phyloP scores from a whole-genome alignment of 2,113 vertebrate species.

The Tachysurus vachellii region DNA sequence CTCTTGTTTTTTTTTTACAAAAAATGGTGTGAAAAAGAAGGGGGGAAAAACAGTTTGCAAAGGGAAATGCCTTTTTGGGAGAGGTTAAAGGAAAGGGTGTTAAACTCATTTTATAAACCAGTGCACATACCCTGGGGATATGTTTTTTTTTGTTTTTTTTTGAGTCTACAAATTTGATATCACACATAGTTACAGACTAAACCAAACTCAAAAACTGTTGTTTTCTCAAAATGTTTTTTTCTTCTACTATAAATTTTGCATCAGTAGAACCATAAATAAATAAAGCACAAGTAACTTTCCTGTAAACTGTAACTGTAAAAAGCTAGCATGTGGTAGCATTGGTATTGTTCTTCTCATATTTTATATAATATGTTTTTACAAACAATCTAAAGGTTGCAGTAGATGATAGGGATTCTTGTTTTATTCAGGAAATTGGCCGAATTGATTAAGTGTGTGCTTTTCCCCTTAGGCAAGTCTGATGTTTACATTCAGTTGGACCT shows the following conservation, averaged over 20 bases:
- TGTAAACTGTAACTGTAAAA: too few species aligned
- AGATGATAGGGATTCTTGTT: background rate
- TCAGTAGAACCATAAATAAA: too few species aligned
- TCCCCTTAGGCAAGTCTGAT: conserved; percentile 70
- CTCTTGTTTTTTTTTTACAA: background rate
- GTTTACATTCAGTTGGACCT: conserved; percentile 78
- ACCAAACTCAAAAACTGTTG: too few species aligned
- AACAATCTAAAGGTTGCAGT: background rate
- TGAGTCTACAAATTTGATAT: background rate
- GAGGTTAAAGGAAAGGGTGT: background rate
- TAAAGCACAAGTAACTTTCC: too few species aligned
- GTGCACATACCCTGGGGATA: background rate
- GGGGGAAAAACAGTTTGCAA: too few species aligned
- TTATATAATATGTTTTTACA: background rate
- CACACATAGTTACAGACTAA: background rate
- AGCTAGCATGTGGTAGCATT: background rate
- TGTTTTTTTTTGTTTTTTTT: background rate
- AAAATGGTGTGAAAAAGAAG: too few species aligned
- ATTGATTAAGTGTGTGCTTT: background rate
- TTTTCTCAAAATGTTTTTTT: too few species aligned
- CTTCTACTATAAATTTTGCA: too few species aligned
- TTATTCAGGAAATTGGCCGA: background rate
- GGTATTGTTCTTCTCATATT: background rate
- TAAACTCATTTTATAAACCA: background rate
- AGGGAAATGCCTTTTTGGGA: too few species aligned